Conservation (phyloP, 2,797 vertebrate species). For the Sebastes itinus region DNA sequence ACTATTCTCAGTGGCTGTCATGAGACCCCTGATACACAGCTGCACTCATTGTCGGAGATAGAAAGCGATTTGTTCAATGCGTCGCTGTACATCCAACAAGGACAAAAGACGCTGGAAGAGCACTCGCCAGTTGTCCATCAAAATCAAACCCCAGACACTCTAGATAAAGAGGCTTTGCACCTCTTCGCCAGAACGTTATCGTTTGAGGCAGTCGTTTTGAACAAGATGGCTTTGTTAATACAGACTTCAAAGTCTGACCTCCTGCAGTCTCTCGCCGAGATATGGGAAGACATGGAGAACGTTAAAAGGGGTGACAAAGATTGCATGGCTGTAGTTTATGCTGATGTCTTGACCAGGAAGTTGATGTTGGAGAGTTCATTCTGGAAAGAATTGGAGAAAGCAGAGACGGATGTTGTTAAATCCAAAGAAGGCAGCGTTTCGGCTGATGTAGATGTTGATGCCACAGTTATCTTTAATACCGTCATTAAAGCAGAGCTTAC, state of each 20-base stretch:
- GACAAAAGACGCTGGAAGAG: conserved; percentile 63
- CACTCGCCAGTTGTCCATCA: conserved; percentile 27
- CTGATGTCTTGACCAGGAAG: conserved; percentile 88
- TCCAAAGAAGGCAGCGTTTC: conserved; percentile 43
- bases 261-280: conserved; percentile 82
- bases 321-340: conserved; percentile 80
- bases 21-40: conserved; percentile 66
- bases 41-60: conserved; percentile 76
- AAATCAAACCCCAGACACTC: conserved; percentile 46
- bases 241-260: conserved; percentile 86
- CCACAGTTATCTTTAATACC: conserved; percentile 64
- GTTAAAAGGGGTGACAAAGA: conserved; percentile 78
- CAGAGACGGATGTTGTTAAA: conserved; percentile 67
- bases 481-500: conserved; percentile 90
- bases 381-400: conserved; percentile 88
- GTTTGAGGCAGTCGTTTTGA: conserved; percentile 90
- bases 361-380: conserved; percentile 89
- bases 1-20: conserved; percentile 78
- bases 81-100: conserved; percentile 74
- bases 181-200: conserved; percentile 88
- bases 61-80: conserved; percentile 80
- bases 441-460: conserved; percentile 57
- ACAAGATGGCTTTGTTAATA: conserved; percentile 90
- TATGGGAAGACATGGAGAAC: conserved; percentile 82
- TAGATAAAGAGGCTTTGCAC: conserved; percentile 78